Base-by-base conservation (phyloP, 2,113 vertebrate species). In the Motacilla alba region DNA sequence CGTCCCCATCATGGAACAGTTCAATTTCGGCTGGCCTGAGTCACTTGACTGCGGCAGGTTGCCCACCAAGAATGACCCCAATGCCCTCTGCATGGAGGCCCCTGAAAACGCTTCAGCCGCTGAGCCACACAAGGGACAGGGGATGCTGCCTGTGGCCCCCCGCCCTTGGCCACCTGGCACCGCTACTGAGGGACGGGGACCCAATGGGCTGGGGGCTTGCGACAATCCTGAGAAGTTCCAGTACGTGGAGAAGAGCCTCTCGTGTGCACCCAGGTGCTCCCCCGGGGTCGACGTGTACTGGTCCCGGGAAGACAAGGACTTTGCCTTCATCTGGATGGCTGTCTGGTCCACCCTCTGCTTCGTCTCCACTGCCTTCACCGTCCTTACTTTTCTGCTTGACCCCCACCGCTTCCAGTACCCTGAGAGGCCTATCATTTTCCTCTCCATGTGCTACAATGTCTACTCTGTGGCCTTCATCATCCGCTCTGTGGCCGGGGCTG, bases 371-470 rank as follows among this genome's bases (percentile, higher is more conserved):
- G 99, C 99, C 81, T 99, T 99, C 98, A 99, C 99, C 0, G 99
- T 99, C 35, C 98, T 99, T 81, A 99, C 99, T 94, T 99, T 99
- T 97, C 98, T 99, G 70, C 98, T 99, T 21, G 99, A 99, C 94
- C 99, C 99, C 2, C 99, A 99, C 85, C 99, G 99, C 79, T 99
- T 99, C 97, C 99, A 99, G 97, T 99, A 99, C 96, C 99, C 99
- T 0, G 99, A 99, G 98, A 98, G 99, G 43, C 99, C 99, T 93
- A 99, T 99, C 96, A 99, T 99, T 97, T 99, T 99, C 97, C 99
- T 99, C 77, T 99, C 99, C 87, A 99, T 99, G 99, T 99, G 99
- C 97, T 99, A 99, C 98, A 99, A 99, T 0, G 98, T 99, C 75
- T 99, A 99, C 98, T 99, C 99, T 0, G 98, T 99, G 96, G 99